Percentiles rank a stretch among this genome's conserved stretches.
Conservation (phyloP, 2,797 vertebrate species). For the Argentina silus region DNA sequence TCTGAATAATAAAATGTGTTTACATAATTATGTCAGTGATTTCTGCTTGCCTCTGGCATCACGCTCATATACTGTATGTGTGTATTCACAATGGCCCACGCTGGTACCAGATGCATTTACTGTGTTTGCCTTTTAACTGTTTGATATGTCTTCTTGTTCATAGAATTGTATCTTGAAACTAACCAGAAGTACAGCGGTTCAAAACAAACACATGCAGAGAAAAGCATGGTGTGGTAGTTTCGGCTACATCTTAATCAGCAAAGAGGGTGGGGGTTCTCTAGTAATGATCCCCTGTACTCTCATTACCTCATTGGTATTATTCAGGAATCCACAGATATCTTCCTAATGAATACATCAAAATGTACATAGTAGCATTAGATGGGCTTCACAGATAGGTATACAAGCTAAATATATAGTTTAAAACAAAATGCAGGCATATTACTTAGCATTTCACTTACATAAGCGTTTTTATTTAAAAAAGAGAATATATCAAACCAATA, state of each 20-base stretch:
- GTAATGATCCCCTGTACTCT: constrained; percentile 17
- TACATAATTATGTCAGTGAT: constrained; percentile 53
- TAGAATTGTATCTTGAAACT: constrained; percentile 20
- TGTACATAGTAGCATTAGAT: constrained; percentile 32
- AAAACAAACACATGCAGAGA: constrained; percentile 23
- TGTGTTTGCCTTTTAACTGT: constrained; percentile 29
- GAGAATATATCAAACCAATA: neutral
- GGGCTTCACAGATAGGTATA: constrained; percentile 4
- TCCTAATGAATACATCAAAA: constrained; percentile 37
- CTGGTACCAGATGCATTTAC: constrained; percentile 49
- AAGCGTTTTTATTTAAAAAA: neutral
- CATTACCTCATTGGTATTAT: constrained; percentile 35
- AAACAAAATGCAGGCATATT: neutral
- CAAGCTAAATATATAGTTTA: constrained; percentile 21
- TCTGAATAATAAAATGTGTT: constrained; percentile 56
- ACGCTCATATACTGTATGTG: constrained; percentile 45
- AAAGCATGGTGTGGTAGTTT: constrained; percentile 37
- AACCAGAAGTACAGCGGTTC: constrained; percentile 33
- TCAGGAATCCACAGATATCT: constrained; percentile 31
- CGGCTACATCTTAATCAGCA: constrained; percentile 22
- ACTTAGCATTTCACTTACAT: neutral
- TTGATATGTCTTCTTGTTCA: constrained; percentile 41
- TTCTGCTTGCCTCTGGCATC: constrained; percentile 53
- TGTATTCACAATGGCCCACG: constrained; percentile 45
- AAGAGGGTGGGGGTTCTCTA: constrained; percentile 15